Evolutionary conservation across 2,888 invertebrate species (phyloP), one percentile per base, ranked within the genome.

Genomic region (Hypselothyrea guttata): DNA sequence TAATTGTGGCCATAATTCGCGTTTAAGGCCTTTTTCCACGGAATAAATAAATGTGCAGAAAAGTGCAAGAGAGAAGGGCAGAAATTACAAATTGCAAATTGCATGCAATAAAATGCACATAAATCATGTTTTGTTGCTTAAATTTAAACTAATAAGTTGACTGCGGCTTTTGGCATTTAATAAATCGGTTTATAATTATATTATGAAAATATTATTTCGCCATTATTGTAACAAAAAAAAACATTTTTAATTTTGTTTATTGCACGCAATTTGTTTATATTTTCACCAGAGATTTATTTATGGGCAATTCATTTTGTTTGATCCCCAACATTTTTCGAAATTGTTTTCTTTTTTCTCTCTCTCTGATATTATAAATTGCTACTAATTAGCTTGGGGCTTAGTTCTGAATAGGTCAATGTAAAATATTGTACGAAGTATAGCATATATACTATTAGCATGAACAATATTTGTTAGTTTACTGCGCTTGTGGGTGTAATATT

Each of bases 1-100:
- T 84, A 78, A 78, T 84, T 74, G 49, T 84, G 65, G 71, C 48
- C 63, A 78, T 78, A 77, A 74, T 68, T 78, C 63, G 71, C 77
- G 51, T 81, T 71, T 68, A 71, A 77, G 82, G 78, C 65, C 51
- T 73, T 71, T 73, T 59, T 41, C 54, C n/a, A n/a, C n/a, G n/a
- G n/a, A 61, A 47, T 61, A 49, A 56, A 76, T 45, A 46, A 42
- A 35, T 44, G 47, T 42, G 35, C 48, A 27, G 27, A 11, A 22
- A 13, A 11, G 38, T 18, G 8, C 8, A n/a, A 31, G 8, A 7
- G 1, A 1, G 1, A 11, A 13, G 8, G 30, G 2, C n/a, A n/a
- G n/a, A n/a, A 3, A 1, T 9, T 31, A 44, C 18, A 34, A 63
- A 54, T 34, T 71, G 73, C 72, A 68, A 72, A 54, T 67, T 71